These are phyloP conservation scores for Rhincodon typus DNA, from an alignment of 2,797 vertebrate genomes.

Conservation along the genomic window DNA sequence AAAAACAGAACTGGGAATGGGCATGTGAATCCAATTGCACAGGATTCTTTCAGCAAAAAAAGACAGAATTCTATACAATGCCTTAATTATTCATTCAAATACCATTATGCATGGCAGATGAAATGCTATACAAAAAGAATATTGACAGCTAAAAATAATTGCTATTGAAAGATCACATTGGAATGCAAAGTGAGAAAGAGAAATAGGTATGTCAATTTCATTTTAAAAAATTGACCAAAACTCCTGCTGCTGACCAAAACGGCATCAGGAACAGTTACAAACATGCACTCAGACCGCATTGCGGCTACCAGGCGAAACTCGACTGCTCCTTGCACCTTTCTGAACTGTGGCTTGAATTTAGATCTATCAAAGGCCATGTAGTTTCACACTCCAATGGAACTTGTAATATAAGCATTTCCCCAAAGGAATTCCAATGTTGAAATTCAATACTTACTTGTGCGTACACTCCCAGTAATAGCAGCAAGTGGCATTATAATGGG, in stretches of 20 bases:
- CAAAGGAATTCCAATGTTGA: not conserved
- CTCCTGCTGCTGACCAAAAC: not conserved
- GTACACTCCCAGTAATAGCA: not conserved
- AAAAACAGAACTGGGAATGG: not conserved
- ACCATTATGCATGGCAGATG: not conserved
- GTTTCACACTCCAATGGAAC: not conserved
- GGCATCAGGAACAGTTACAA: not conserved
- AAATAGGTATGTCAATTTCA: not conserved
- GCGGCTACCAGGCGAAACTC: too few species aligned
- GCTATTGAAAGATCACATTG: not conserved
- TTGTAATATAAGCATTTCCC: not conserved
- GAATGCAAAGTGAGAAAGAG: not conserved
- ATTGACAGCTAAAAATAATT: not conserved
- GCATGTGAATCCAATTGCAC: not conserved
- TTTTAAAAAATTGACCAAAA: not conserved
- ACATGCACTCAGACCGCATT: not conserved
- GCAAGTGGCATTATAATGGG: not conserved
- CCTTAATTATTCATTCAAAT: not conserved
- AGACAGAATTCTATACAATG: not conserved
- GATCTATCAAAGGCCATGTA: not conserved
- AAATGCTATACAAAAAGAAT: not conserved
- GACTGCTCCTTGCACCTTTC: not conserved
- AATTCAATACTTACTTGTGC: not conserved
- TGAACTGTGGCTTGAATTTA: not conserved
- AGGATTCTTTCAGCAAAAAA: not conserved